Evolutionary conservation across 2,797 vertebrate species (phyloP).

Genomic region (Mus minutoides): DNA sequence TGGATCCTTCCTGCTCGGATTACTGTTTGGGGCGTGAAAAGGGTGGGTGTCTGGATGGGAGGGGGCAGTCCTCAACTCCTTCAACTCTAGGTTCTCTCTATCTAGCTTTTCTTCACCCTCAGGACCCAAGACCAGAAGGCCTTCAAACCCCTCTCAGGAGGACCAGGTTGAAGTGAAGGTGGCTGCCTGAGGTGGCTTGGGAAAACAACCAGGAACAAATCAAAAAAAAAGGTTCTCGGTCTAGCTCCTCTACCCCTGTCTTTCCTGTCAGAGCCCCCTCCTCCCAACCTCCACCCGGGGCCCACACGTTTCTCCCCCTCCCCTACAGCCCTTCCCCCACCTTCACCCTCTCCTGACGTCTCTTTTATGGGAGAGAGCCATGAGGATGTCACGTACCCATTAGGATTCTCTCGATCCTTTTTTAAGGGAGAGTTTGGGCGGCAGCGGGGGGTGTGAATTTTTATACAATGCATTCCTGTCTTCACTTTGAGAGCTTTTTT

Average conservation of each 20-base stretch:
- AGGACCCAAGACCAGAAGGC: neutral
- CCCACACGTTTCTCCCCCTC: conserved; percentile 64
- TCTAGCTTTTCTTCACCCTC: neutral
- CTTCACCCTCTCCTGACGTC: conserved; percentile 69
- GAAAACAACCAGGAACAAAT: neutral
- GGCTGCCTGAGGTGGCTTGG: neutral
- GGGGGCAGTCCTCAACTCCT: conserved; percentile 63
- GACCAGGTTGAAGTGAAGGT: neutral
- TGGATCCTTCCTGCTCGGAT: neutral
- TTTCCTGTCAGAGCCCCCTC: neutral
- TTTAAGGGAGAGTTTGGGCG: conserved; percentile 84
- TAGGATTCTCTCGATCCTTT: conserved; percentile 83
- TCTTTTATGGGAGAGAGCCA: conserved; percentile 77
- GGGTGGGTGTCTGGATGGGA: neutral
- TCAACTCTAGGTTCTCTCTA: conserved; percentile 13
- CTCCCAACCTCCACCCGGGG: neutral
- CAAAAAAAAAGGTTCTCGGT: neutral
- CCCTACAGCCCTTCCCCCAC: conserved; percentile 67
- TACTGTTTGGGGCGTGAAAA: neutral
- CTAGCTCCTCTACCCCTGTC: neutral
- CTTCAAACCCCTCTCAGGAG: neutral
- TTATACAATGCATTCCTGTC: conserved; percentile 86
- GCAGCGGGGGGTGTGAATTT: conserved; percentile 84
- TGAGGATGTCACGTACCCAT: conserved; percentile 78
- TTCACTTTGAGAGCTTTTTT: conserved; percentile 78